Evolutionary conservation across 2,888 invertebrate genomes (phyloP).

Genomic region (Drosophila rubida): DNA sequence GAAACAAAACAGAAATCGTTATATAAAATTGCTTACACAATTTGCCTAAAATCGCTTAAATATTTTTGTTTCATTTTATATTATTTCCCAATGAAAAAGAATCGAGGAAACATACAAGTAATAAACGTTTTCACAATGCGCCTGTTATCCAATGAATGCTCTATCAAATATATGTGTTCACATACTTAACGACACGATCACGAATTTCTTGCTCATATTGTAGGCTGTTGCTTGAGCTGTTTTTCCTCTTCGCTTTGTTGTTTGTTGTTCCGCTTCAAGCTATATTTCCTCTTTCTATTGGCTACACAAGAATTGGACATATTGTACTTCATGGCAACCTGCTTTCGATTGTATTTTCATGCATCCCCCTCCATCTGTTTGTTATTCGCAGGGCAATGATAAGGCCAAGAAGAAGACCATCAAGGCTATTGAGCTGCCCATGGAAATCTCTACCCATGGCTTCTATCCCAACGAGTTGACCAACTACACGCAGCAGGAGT

Average conservation of each 20-base stretch:
- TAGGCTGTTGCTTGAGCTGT: slow-evolving; percentile 80
- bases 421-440: slow-evolving; percentile 93
- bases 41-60: slow-evolving; percentile 50
- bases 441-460: slow-evolving; percentile 91
- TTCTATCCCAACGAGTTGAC: slow-evolving; percentile 90
- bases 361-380: not conserved
- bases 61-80: not conserved
- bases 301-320: slow-evolving; percentile 12
- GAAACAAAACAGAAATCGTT: slow-evolving; percentile 7
- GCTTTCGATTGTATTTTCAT: not conserved
- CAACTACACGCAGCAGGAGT: slow-evolving; percentile 92
- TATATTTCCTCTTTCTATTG: slow-evolving; percentile 68
- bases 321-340: not conserved
- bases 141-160: slow-evolving; percentile 54
- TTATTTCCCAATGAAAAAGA: slow-evolving; percentile 3
- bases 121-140: slow-evolving; percentile 53
- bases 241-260: slow-evolving; percentile 79
- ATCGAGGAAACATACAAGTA: slow-evolving; percentile 25
- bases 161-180: slow-evolving; percentile 42
- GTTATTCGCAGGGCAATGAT: slow-evolving; percentile 85
- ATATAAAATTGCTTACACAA: slow-evolving; percentile 51
- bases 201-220: slow-evolving; percentile 63
- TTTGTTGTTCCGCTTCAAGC: slow-evolving; percentile 57
- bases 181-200: slow-evolving; percentile 45
- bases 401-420: slow-evolving; percentile 91